These are phyloP conservation scores for Vanessa tameamea DNA, from an alignment of 1,140 invertebrate species.

Conservation along the genomic window DNA sequence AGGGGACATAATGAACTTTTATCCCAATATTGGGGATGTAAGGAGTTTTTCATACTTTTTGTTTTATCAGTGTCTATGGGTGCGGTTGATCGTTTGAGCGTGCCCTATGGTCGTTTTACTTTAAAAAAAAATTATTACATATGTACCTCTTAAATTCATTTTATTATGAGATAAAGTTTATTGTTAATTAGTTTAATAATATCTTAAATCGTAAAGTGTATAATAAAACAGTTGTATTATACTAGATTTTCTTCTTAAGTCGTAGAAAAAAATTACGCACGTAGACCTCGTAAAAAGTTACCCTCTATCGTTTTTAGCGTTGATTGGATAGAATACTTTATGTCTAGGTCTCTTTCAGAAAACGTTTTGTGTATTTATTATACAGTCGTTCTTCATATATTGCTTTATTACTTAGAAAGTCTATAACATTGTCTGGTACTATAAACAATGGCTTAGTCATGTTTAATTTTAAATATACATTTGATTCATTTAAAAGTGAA, in stretches of 20 bases:
- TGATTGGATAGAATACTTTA: conserved; percentile 29
- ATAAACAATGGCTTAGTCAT: neutral
- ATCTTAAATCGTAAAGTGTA: no score
- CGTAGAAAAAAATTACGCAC: neutral
- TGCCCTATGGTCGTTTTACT: no score
- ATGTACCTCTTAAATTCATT: no score
- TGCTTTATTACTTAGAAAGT: neutral
- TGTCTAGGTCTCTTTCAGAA: conserved; percentile 14
- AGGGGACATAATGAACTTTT: no score
- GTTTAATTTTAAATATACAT: neutral
- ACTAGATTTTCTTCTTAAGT: neutral
- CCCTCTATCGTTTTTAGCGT: conserved; percentile 21
- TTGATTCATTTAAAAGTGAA: no score
- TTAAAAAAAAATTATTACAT: no score
- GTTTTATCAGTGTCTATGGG: no score
- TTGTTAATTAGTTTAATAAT: no score
- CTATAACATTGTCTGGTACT: neutral
- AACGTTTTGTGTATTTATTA: conserved; percentile 10
- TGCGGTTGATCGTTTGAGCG: no score
- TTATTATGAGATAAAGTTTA: no score
- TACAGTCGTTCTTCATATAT: neutral
- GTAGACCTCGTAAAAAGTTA: conserved; percentile 19
- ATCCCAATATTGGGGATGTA: no score
- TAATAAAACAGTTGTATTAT: neutral
- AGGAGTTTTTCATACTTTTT: no score